Percentiles rank a stretch among this genome's conserved stretches.
These are phyloP conservation scores for Drosophila nikananu DNA, from an alignment of 1,140 invertebrate species.

Conservation along the genomic window DNA sequence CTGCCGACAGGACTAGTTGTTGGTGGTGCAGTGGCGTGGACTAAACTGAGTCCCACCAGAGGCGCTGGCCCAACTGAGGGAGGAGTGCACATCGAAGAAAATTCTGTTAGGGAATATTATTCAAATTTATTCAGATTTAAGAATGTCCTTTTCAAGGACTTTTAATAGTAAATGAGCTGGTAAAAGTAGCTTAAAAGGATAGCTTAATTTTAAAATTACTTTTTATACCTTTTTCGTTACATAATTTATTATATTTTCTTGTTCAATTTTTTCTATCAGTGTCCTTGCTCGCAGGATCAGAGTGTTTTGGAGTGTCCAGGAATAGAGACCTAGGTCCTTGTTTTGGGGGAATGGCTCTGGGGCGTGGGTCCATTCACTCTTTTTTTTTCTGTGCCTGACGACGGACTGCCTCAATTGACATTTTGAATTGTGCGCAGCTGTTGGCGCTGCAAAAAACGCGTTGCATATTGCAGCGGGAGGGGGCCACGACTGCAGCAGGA, in stretches of 20 bases:
- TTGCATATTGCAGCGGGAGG: slow-evolving; percentile 46
- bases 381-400: slow-evolving; percentile 26
- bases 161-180: not conserved
- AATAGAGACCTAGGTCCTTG: slow-evolving; percentile 37
- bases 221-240: not conserved
- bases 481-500: not conserved
- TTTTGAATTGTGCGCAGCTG: slow-evolving; percentile 80
- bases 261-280: not conserved
- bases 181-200: not conserved
- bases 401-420: slow-evolving; percentile 78
- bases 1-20: slow-evolving; percentile 51
- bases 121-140: not conserved
- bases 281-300: slow-evolving; percentile 22
- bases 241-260: not conserved
- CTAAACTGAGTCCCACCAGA: slow-evolving; percentile 69
- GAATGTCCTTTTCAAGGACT: no score
- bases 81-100: slow-evolving; percentile 1
- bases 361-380: slow-evolving; percentile 38
- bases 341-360: slow-evolving; percentile 27
- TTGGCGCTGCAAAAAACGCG: slow-evolving; percentile 66
- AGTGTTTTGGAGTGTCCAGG: slow-evolving; percentile 43
- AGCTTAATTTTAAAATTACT: no score
- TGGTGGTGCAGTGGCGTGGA: slow-evolving; percentile 76
- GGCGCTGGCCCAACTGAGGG: slow-evolving; percentile 34
- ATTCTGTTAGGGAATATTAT: not conserved